A percentile compares a stretch with the other conserved stretches of the same genome.
These are phyloP conservation scores for Patella vulgata DNA, from an alignment of 1,140 invertebrate species.

Conservation along the genomic window DNA sequence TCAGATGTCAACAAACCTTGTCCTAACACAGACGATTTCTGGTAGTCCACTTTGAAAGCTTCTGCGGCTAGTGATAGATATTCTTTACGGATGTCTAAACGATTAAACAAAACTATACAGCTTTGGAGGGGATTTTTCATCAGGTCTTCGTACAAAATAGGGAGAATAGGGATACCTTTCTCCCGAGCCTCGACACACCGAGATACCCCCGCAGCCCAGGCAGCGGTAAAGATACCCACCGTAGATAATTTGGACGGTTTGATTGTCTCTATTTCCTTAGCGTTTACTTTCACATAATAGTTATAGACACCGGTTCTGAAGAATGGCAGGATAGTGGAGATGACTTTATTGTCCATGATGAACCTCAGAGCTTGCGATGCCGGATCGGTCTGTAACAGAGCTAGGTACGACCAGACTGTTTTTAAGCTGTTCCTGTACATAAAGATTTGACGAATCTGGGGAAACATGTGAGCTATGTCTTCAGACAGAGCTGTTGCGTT, in stretches of 20 bases:
- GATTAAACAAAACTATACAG: conserved; percentile 44
- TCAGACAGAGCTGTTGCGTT: conserved; percentile 46
- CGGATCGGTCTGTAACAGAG: conserved; percentile 40
- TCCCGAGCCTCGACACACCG: conserved; percentile 43
- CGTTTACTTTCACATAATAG: conserved; percentile 44
- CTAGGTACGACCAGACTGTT: conserved; percentile 50
- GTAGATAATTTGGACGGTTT: conserved; percentile 32
- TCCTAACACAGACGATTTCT: conserved; percentile 23
- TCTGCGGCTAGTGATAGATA: conserved; percentile 44
- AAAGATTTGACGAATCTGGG: conserved; percentile 52
- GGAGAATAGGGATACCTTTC: conserved; percentile 47
- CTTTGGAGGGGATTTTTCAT: conserved; percentile 51
- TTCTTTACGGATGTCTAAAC: conserved; percentile 47
- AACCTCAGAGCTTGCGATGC: conserved; percentile 42
- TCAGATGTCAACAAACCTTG: conserved; percentile 32
- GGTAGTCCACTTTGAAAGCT: conserved; percentile 49
- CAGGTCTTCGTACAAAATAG: conserved; percentile 56
- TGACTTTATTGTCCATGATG: conserved; percentile 47
- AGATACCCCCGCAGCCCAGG: conserved; percentile 53
- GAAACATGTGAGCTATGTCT: conserved; percentile 48
- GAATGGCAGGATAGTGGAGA: conserved; percentile 52
- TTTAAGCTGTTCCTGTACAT: conserved; percentile 59
- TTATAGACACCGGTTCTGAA: conserved; percentile 46
- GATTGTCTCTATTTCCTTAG: conserved; percentile 33
- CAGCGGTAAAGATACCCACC: conserved; percentile 47